phyloP scores from a whole-genome alignment of 1,140 invertebrate species.

The Laodelphax striatellus region DNA sequence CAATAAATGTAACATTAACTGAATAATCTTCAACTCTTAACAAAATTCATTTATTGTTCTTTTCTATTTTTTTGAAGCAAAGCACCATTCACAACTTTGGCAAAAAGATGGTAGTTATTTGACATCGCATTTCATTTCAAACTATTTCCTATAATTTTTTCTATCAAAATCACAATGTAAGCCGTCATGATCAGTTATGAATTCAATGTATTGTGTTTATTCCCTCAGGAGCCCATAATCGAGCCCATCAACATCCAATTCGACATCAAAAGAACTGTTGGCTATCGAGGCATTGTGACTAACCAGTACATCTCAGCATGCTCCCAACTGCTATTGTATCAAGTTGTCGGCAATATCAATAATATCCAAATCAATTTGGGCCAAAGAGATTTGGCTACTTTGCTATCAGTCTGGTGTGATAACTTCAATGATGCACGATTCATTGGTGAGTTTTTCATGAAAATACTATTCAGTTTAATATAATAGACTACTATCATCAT shows the following conservation, averaged over 20 bases:
- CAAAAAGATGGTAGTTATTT: no score
- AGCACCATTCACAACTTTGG: no score
- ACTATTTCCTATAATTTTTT: no score
- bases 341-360: slow-evolving; percentile 54
- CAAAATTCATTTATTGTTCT: no score
- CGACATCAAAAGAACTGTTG: slow-evolving; percentile 54
- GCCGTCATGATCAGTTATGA: no score
- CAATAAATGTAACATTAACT: no score
- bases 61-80: no score
- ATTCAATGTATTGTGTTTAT: slow-evolving; percentile 1
- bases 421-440: slow-evolving; percentile 41
- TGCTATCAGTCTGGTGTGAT: slow-evolving; percentile 55
- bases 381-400: slow-evolving; percentile 55
- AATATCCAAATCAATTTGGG: slow-evolving; percentile 53
- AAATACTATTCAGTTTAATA: no score
- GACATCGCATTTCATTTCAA: no score
- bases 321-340: slow-evolving; percentile 38
- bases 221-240: slow-evolving; percentile 53
- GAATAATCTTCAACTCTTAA: no score
- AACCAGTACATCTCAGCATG: slow-evolving; percentile 15
- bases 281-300: slow-evolving; percentile 27
- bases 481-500: no score
- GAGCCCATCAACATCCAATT: slow-evolving; percentile 60
- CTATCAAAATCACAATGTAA: no score
- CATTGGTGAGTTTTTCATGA: slow-evolving; percentile 22